Conservation (phyloP, 92 coral and sea anemone species). For the Scolanthus callimorphus region DNA sequence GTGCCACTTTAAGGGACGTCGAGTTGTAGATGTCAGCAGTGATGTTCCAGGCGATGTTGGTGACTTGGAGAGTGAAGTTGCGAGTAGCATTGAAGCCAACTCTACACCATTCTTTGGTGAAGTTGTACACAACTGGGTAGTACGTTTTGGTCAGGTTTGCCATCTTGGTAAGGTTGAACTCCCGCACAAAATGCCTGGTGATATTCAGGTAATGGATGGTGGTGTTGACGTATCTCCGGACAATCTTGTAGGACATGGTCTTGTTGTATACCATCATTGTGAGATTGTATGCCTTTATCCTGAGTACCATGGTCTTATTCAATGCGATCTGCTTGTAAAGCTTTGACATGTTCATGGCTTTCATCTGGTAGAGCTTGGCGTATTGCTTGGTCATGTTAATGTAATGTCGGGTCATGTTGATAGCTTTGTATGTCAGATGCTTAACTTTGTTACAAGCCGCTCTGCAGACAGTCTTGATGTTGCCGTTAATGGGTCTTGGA, state of each 20-base stretch:
- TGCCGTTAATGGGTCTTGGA: slow-evolving; percentile 39
- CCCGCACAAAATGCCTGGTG: slow-evolving; percentile 28
- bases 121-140: slow-evolving; percentile 44
- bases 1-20: slow-evolving; percentile 31
- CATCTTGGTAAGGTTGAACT: slow-evolving; percentile 38
- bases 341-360: slow-evolving; percentile 20
- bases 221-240: slow-evolving; percentile 26
- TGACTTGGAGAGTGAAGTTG: slow-evolving; percentile 47
- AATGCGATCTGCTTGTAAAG: slow-evolving; percentile 26
- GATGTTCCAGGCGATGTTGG: slow-evolving; percentile 34
- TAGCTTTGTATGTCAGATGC: slow-evolving; percentile 29
- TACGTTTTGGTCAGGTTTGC: slow-evolving; percentile 43
- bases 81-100: slow-evolving; percentile 43
- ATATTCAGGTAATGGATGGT: slow-evolving; percentile 46
- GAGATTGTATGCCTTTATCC: slow-evolving; percentile 12
- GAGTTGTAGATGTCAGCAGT: slow-evolving; percentile 66
- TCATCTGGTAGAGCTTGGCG: slow-evolving; percentile 24
- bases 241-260: slow-evolving; percentile 31
- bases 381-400: slow-evolving; percentile 52
- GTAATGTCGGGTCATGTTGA: slow-evolving; percentile 56
- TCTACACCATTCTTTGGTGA: slow-evolving; percentile 39
- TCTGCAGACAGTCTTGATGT: slow-evolving; percentile 38
- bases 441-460: slow-evolving; percentile 48
- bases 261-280: slow-evolving; percentile 34
- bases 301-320: slow-evolving; percentile 37